Conservation (phyloP, 2,113 vertebrate species). For the Erinaceus europaeus region DNA sequence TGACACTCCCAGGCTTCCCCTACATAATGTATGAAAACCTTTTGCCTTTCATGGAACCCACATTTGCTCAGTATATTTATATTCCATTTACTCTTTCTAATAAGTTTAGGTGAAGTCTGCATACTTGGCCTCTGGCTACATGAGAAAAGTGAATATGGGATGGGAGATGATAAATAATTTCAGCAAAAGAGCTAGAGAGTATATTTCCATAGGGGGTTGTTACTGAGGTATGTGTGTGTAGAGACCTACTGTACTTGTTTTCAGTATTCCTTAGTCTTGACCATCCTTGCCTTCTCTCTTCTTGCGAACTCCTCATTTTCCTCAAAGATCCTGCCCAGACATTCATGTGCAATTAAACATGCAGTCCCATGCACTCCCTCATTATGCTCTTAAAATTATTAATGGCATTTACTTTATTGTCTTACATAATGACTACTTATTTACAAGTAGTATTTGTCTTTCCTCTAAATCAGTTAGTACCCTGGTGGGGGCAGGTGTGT, state of each 20-base stretch:
- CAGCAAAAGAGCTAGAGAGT: background rate
- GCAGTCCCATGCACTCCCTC: background rate
- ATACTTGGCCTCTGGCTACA: slow-evolving; percentile 10
- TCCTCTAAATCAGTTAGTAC: background rate
- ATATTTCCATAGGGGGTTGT: no score
- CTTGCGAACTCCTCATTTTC: background rate
- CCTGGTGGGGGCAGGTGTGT: background rate
- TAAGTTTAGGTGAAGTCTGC: no score
- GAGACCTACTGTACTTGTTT: background rate
- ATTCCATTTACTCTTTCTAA: background rate
- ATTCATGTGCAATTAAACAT: background rate
- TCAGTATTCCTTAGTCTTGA: background rate
- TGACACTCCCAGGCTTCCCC: background rate
- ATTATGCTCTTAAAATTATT: background rate
- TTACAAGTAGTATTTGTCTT: background rate
- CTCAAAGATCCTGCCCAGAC: background rate
- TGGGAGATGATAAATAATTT: background rate
- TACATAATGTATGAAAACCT: background rate
- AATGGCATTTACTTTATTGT: background rate
- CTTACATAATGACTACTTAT: background rate
- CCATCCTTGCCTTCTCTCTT: background rate
- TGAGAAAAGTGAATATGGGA: background rate
- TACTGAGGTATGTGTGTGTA: background rate
- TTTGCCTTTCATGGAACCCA: background rate
- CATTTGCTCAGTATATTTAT: background rate